These are phyloP conservation scores for Drosophila paramelanica DNA, from an alignment of 2,888 invertebrate species.

Conservation along the genomic window DNA sequence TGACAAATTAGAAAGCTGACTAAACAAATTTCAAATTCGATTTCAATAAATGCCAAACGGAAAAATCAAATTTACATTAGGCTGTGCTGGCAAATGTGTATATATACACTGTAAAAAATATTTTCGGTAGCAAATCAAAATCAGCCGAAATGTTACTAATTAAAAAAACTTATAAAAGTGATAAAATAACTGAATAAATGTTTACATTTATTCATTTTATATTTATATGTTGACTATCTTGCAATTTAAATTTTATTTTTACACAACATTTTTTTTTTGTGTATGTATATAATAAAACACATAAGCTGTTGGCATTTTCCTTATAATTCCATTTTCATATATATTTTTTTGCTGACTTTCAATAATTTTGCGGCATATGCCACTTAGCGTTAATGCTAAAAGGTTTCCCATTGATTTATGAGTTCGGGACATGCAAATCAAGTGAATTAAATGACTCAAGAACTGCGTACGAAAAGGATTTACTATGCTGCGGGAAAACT, in stretches of 20 bases:
- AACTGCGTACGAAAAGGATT: neutral
- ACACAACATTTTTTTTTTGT: neutral
- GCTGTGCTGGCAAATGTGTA: neutral
- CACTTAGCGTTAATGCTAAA: conserved; percentile 27
- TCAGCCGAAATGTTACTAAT: neutral
- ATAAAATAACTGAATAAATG: neutral
- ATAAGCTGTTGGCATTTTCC: neutral
- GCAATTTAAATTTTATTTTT: neutral
- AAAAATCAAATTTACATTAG: conserved; percentile 32
- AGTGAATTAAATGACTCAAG: neutral
- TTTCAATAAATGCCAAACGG: conserved; percentile 14
- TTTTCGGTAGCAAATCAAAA: neutral
- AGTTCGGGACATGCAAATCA: conserved; percentile 36
- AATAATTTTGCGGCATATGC: conserved; percentile 28
- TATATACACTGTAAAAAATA: neutral
- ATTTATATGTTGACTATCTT: no score
- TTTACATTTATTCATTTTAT: no score
- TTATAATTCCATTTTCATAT: neutral
- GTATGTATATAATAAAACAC: neutral
- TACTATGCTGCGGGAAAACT: neutral
- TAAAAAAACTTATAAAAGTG: neutral
- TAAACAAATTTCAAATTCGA: conserved; percentile 13
- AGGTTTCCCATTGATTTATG: conserved; percentile 33
- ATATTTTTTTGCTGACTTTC: conserved; percentile 19
- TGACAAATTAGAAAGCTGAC: neutral